phyloP scores from a whole-genome alignment of 37 sponge, comb jelly and placozoan genomes.

The Beroe ovata region DNA sequence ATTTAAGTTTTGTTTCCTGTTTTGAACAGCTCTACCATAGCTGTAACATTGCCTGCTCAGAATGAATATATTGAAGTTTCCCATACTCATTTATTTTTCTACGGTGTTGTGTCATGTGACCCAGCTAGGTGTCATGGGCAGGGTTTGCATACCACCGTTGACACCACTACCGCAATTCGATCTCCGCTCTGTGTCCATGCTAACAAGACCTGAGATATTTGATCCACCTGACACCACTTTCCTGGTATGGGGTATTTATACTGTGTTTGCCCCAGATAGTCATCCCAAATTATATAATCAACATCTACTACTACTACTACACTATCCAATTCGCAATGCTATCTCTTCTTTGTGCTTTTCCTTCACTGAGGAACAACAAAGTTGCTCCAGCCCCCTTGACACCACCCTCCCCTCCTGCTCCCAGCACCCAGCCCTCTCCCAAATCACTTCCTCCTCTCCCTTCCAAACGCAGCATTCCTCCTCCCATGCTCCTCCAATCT shows the following conservation, averaged over 20 bases:
- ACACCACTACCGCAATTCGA: background rate
- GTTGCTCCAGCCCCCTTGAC: constrained; percentile 47
- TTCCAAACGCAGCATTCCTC: background rate
- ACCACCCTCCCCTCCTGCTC: background rate
- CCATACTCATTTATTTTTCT: no score
- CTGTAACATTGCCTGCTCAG: no score
- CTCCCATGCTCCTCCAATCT: background rate
- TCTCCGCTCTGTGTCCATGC: background rate
- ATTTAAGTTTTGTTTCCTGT: no score
- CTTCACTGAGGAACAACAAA: background rate
- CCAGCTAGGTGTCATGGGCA: no score
- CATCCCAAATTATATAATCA: no score
- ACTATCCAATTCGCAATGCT: no score
- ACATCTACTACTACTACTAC: no score
- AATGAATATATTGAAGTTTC: no score
- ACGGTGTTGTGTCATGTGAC: no score
- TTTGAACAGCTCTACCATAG: no score
- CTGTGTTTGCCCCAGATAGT: no score
- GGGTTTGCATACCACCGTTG: background rate
- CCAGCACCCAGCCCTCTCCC: background rate
- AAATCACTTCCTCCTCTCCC: background rate
- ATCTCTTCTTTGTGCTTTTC: background rate
- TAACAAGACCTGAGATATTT: background rate
- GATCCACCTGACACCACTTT: background rate
- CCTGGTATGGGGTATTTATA: no score